A percentile compares a stretch with the other conserved stretches of the same genome.
These are phyloP conservation scores for Urechis unicinctus DNA, from an alignment of 2,888 invertebrate species.

Conservation along the genomic window DNA sequence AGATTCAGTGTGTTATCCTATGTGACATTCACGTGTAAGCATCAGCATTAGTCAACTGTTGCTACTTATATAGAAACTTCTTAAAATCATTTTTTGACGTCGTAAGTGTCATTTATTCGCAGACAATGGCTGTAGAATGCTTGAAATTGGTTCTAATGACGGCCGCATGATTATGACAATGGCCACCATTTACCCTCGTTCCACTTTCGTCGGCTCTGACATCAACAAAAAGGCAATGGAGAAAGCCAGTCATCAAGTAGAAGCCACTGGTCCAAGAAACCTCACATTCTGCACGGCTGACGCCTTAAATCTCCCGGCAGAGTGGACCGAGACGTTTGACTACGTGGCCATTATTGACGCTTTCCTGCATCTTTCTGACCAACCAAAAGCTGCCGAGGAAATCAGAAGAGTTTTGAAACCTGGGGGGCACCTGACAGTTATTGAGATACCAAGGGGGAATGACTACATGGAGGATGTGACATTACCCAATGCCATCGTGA, in stretches of 20 bases:
- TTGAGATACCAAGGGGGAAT: not conserved
- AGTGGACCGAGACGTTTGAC: not conserved
- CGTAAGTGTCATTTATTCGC: too few relatives aligned
- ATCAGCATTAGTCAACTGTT: not conserved
- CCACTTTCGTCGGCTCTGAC: not conserved
- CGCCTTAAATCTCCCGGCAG: not conserved
- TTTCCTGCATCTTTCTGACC: not conserved
- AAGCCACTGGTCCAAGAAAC: too few relatives aligned
- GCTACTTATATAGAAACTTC: not conserved
- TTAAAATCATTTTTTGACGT: too few relatives aligned
- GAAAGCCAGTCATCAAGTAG: not conserved
- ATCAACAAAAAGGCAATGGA: not conserved
- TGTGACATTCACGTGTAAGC: not conserved
- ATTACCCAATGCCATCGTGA: not conserved
- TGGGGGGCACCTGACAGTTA: not conserved
- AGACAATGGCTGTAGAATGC: not conserved
- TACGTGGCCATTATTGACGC: not conserved
- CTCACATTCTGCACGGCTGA: not conserved
- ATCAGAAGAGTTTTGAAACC: not conserved
- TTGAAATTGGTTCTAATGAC: not conserved
- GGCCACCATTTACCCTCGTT: not conserved
- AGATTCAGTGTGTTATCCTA: not conserved
- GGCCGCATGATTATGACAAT: not conserved
- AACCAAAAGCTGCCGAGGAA: not conserved
- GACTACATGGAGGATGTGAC: not conserved